These are phyloP conservation scores for Gila robusta DNA, from an alignment of 2,797 vertebrate genomes.

Conservation along the genomic window DNA sequence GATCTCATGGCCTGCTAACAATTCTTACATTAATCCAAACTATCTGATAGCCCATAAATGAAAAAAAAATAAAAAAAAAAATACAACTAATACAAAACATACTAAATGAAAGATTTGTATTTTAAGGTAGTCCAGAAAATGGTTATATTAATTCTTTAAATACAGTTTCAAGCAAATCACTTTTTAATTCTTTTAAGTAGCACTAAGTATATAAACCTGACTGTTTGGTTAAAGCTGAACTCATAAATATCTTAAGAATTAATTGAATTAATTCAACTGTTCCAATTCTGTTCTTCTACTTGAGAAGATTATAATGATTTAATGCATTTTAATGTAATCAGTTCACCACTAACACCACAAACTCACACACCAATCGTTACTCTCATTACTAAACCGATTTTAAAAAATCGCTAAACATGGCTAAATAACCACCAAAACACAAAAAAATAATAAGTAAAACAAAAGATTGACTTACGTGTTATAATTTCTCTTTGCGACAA, in stretches of 20 bases:
- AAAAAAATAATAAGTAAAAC: conserved; percentile 9
- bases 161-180: not conserved
- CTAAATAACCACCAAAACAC: conserved; percentile 2
- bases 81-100: not conserved
- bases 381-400: not conserved
- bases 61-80: not conserved
- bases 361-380: not conserved
- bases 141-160: not conserved
- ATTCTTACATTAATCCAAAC: conserved; percentile 12
- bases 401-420: not conserved
- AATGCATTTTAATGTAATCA: not conserved
- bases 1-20: conserved; percentile 19
- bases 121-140: not conserved
- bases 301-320: not conserved
- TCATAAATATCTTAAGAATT: not conserved
- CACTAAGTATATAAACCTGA: not conserved
- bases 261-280: not conserved
- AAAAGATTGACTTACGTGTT: conserved; percentile 85
- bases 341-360: not conserved
- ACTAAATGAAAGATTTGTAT: not conserved
- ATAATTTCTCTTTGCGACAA: conserved; percentile 96
- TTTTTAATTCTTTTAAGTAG: not conserved
- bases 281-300: not conserved
- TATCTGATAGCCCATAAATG: not conserved
- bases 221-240: not conserved